A percentile compares a stretch with the other conserved stretches of the same genome.
phyloP scores from a whole-genome alignment of 2,888 invertebrate species.

The Acronicta alni region DNA sequence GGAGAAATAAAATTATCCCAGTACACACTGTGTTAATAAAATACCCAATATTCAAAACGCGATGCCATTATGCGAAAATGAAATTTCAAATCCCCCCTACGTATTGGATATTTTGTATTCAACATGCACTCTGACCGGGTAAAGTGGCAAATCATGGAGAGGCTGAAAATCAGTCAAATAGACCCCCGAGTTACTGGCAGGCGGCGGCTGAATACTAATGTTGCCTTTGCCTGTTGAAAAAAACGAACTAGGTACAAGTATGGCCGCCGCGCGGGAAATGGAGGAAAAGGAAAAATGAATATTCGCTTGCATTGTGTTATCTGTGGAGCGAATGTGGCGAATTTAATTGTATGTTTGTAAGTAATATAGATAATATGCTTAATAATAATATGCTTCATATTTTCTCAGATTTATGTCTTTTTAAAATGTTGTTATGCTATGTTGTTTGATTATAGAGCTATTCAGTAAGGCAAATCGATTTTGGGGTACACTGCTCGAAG shows the following conservation, averaged over 20 bases:
- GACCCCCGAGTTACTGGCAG: conserved; percentile 83
- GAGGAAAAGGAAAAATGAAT: conserved; percentile 42
- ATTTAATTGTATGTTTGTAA: too few species aligned
- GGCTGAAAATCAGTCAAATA: conserved; percentile 89
- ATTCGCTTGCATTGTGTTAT: conserved; percentile 25
- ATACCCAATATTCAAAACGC: conserved; percentile 80
- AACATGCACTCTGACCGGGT: conserved; percentile 83
- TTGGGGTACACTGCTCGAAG: too few species aligned
- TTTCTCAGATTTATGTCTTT: too few species aligned
- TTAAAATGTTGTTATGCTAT: too few species aligned
- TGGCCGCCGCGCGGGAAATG: conserved; percentile 53
- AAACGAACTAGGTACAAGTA: conserved; percentile 49
- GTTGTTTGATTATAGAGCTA: too few species aligned
- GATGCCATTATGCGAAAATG: conserved; percentile 83
- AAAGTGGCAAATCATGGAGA: conserved; percentile 89
- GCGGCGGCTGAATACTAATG: conserved; percentile 76
- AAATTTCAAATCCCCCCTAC: conserved; percentile 80
- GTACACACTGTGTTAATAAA: conserved; percentile 64
- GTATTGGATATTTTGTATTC: conserved; percentile 83
- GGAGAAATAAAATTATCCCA: conserved; percentile 49
- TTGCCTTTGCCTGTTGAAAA: conserved; percentile 63
- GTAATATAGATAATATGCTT: too few species aligned
- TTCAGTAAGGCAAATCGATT: too few species aligned
- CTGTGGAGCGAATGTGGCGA: conserved; percentile 29
- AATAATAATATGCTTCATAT: too few species aligned